Conservation (phyloP, 2,888 invertebrate genomes). For the Elysia crispata region DNA sequence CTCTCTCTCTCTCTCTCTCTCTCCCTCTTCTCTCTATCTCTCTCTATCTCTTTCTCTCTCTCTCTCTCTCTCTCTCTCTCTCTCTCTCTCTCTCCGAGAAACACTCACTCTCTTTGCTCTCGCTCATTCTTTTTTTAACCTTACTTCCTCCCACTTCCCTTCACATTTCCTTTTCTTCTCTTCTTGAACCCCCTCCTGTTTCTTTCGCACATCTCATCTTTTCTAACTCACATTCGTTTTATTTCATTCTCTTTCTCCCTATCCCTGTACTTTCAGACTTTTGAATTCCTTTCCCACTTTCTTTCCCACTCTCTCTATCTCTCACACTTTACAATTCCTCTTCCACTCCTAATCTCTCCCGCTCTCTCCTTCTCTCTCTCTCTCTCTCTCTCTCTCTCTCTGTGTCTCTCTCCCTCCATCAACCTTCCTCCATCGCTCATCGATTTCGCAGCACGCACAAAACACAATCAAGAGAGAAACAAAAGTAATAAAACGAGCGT, state of each 20-base stretch:
- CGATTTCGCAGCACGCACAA: not conserved
- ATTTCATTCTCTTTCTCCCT: conserved; percentile 30
- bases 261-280: not conserved
- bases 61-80: conserved; percentile 20
- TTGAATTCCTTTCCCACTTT: not conserved
- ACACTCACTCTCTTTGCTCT: conserved; percentile 16
- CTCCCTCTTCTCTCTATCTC: conserved; percentile 26
- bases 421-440: not conserved
- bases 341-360: not conserved
- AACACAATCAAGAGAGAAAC: not conserved
- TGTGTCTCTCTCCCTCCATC: not conserved
- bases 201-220: conserved; percentile 46
- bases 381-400: not conserved
- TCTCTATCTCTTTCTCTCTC: conserved; percentile 29
- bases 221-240: not conserved
- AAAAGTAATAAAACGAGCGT: too few relatives aligned
- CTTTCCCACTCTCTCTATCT: not conserved
- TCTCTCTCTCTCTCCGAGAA: not conserved
- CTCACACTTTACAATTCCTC: too few relatives aligned
- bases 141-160: not conserved
- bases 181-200: conserved; percentile 40
- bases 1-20: conserved; percentile 49
- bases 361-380: not conserved
- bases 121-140: conserved; percentile 13
- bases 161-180: not conserved